Base-by-base conservation (phyloP, 2,797 vertebrate species). In the Poecilia picta region DNA sequence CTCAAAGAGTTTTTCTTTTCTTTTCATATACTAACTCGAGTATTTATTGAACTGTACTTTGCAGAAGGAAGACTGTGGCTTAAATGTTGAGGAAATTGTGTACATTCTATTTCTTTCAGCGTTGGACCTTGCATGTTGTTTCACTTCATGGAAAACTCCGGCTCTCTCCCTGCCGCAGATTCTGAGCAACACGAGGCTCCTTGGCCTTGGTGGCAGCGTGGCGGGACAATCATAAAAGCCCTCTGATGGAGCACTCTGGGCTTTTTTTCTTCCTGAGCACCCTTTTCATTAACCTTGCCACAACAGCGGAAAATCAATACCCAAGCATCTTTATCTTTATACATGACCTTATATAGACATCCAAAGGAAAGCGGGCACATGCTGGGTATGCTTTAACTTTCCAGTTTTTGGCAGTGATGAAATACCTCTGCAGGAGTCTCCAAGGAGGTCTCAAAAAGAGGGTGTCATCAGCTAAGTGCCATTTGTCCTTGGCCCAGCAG, bases 381-480 rank as follows among this genome's bases (percentile, higher is more conserved):
- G 66, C 66, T 70, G n/a, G 39, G 66, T 45, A 41, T 70, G 68
- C 68, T 72, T 78, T 77, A 71, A 66, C 47, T 15, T 23, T 28
- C n/a, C 10, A 36, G 31, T 81, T 82, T 47, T 33, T 77, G 68
- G 80, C 80, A 74, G 45, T 78, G 87, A 87, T 90, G 87, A 95
- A 91, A 92, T 89, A 88, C 89, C 89, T 90, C 77, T 8, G 16
- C 81, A 81, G 76, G 80, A 89, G 85, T 88, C 68, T 71, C 41
- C n/a, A 71, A 71, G 68, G 59, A 64, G 25, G 59, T 18, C 83
- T 85, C 81, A 78, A 81, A 57, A 91, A 84, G 83, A 87, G 79
- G 16, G 82, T 78, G 79, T 91, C 93, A 95, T 95, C 94, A 93
- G 92, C 94, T 93, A 94, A 95, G 92, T 94, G 93, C 89, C 82